A percentile compares a stretch with the other conserved stretches of the same genome.
These are phyloP conservation scores for Cuniculus paca DNA, from an alignment of 2,797 vertebrate species.

Conservation along the genomic window DNA sequence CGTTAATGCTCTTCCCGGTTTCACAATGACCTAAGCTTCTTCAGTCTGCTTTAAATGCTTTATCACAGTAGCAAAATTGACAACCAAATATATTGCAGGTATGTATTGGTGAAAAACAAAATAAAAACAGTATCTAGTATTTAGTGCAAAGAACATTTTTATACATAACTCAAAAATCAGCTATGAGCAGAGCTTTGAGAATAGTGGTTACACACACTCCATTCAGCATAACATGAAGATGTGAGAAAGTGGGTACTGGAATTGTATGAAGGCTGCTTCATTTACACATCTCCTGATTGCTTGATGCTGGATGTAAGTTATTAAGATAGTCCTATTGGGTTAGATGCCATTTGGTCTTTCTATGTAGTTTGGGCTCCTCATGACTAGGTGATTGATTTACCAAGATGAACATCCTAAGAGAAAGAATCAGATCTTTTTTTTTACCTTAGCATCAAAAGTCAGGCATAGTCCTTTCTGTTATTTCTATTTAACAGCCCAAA, in stretches of 20 bases:
- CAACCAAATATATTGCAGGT: neutral
- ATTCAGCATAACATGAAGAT: neutral
- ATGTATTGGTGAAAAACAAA: neutral
- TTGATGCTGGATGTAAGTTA: neutral
- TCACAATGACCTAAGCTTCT: neutral
- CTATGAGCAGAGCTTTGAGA: neutral
- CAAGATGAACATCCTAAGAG: neutral
- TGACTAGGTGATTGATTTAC: neutral
- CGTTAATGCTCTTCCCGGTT: neutral
- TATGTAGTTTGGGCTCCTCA: neutral
- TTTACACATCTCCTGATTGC: neutral
- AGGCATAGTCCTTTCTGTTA: neutral
- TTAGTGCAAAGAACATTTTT: neutral
- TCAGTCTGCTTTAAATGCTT: neutral
- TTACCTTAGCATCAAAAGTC: neutral
- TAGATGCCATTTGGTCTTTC: neutral
- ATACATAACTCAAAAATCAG: neutral
- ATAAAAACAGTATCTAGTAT: neutral
- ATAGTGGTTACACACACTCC: neutral
- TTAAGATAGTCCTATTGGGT: neutral
- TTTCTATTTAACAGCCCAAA: neutral
- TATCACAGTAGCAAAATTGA: neutral
- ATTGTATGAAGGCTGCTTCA: neutral
- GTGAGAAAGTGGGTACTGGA: neutral
- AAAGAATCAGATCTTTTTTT: neutral